phyloP scores from a whole-genome alignment of 2,797 vertebrate species.

The Corythornis leucogaster region DNA sequence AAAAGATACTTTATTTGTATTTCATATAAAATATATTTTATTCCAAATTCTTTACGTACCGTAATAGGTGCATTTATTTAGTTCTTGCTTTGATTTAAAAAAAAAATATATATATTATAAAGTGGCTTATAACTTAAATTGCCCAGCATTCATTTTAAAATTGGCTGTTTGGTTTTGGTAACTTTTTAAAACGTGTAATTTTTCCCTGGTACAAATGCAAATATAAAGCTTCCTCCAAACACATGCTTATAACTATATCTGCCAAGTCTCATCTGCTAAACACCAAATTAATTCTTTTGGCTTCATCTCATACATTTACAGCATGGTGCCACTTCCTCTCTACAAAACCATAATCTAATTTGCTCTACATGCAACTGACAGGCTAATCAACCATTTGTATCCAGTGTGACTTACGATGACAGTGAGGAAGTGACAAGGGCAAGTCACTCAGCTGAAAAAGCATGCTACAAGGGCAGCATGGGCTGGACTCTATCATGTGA shows the following conservation, averaged over 20 bases:
- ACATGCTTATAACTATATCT: background rate
- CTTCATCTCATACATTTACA: background rate
- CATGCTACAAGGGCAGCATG: rapidly evolving
- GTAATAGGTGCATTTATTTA: background rate
- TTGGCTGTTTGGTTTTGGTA: background rate
- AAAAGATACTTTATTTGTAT: background rate
- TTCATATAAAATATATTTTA: background rate
- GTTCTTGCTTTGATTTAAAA: background rate
- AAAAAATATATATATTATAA: background rate
- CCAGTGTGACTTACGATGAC: background rate
- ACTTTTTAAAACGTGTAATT: background rate
- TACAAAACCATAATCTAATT: background rate
- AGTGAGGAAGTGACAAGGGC: background rate
- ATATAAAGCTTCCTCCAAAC: background rate
- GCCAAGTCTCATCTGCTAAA: background rate
- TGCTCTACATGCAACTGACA: background rate
- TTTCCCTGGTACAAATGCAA: background rate
- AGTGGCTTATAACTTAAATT: background rate
- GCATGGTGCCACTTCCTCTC: background rate
- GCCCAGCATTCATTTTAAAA: background rate
- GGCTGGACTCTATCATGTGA: background rate
- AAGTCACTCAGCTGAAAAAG: background rate
- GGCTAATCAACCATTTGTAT: background rate
- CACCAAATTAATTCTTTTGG: background rate
- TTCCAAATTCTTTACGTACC: background rate